These are phyloP conservation scores for Potorous gilbertii DNA, from an alignment of 2,797 vertebrate genomes.

Conservation along the genomic window DNA sequence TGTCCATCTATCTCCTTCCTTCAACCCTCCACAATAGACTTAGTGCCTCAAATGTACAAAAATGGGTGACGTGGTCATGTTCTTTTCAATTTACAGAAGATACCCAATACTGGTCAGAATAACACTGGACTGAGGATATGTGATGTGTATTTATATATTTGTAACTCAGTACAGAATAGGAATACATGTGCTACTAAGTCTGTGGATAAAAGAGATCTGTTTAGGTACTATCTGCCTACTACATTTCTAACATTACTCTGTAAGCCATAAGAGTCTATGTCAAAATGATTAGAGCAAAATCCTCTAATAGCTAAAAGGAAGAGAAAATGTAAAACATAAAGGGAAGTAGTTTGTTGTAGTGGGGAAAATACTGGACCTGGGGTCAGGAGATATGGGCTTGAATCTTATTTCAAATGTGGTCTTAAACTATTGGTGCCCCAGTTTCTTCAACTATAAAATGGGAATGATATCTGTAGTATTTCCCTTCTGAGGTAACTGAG, in stretches of 20 bases:
- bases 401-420: background rate
- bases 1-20: constrained; percentile 38
- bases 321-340: background rate
- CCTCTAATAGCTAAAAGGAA: background rate
- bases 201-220: background rate
- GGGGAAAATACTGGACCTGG: background rate
- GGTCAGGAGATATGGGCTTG: background rate
- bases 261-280: background rate
- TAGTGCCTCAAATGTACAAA: constrained; percentile 52
- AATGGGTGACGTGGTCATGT: constrained; percentile 31
- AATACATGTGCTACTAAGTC: background rate
- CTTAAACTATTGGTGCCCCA: background rate
- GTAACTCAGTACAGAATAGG: background rate
- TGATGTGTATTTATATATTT: background rate
- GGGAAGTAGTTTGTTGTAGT: background rate
- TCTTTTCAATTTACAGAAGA: constrained; percentile 57
- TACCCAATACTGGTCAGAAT: constrained; percentile 41
- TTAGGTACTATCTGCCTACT: background rate
- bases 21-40: constrained; percentile 13
- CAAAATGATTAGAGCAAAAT: background rate
- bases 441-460: background rate
- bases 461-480: background rate
- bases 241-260: background rate
- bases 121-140: constrained; percentile 31
- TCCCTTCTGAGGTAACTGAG: background rate